Percentiles rank a stretch among this genome's conserved stretches.
These are phyloP conservation scores for Diuraphis noxia DNA, from an alignment of 1,140 invertebrate species.

Conservation along the genomic window DNA sequence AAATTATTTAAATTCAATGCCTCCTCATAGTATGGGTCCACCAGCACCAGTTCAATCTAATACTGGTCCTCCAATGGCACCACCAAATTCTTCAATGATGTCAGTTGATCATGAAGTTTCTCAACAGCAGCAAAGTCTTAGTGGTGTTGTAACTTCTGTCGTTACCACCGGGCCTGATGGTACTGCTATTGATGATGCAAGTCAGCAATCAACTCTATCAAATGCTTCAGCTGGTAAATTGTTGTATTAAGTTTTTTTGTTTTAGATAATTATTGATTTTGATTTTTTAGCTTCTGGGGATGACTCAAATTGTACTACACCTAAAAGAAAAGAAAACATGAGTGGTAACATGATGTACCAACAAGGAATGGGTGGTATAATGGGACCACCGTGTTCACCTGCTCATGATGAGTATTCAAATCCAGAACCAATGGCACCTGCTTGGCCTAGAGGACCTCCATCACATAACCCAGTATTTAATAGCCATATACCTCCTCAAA, in stretches of 20 bases:
- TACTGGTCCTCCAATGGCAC: slow-evolving; percentile 60
- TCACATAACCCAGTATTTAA: slow-evolving; percentile 86
- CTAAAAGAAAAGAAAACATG: slow-evolving; percentile 60
- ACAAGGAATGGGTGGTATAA: slow-evolving; percentile 63
- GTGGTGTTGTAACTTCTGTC: slow-evolving; percentile 77
- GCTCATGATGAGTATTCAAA: slow-evolving; percentile 83
- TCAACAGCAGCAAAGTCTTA: slow-evolving; percentile 59
- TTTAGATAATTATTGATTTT: neutral
- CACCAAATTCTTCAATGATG: slow-evolving; percentile 54
- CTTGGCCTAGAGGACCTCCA: slow-evolving; percentile 83
- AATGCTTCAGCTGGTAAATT: slow-evolving; percentile 76
- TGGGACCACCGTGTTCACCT: slow-evolving; percentile 70
- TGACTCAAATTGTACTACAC: slow-evolving; percentile 72
- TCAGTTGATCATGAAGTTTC: slow-evolving; percentile 52
- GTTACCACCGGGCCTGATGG: slow-evolving; percentile 87
- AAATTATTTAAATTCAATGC: slow-evolving; percentile 58
- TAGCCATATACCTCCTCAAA: slow-evolving; percentile 75
- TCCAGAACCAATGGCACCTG: slow-evolving; percentile 68
- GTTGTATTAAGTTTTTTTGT: slow-evolving; percentile 55
- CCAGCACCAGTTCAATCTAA: slow-evolving; percentile 63
- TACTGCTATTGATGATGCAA: slow-evolving; percentile 82
- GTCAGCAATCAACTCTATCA: slow-evolving; percentile 87
- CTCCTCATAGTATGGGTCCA: slow-evolving; percentile 62
- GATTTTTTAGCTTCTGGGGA: slow-evolving; percentile 75
- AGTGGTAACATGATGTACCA: slow-evolving; percentile 62